Conservation (phyloP, 1,140 invertebrate genomes). For the Aradophagus sp. region DNA sequence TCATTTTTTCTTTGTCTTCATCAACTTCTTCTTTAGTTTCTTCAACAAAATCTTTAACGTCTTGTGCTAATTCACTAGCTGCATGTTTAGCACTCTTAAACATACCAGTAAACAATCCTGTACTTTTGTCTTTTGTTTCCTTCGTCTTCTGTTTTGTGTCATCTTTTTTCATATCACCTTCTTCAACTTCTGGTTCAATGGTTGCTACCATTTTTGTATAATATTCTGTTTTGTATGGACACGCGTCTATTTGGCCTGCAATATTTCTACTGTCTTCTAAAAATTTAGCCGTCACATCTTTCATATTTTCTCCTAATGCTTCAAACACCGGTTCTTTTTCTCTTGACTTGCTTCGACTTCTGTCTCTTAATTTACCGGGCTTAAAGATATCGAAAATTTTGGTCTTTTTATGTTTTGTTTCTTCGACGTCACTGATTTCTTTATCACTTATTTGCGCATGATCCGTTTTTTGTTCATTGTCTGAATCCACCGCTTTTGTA, state of each 20-base stretch:
- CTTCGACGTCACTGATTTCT: conserved; percentile 18
- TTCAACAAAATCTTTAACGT: conserved; percentile 49
- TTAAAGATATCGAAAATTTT: conserved; percentile 47
- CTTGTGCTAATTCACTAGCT: conserved; percentile 8
- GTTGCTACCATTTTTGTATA: conserved; percentile 35
- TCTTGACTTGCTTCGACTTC: conserved; percentile 45
- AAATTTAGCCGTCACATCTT: conserved; percentile 59
- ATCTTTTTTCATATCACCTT: conserved; percentile 16
- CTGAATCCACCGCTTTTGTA: too few relatives aligned
- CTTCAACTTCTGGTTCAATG: conserved; percentile 17
- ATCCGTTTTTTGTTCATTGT: too few relatives aligned
- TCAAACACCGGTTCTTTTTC: conserved; percentile 60
- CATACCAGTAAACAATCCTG: conserved; percentile 49
- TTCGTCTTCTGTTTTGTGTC: conserved; percentile 60
- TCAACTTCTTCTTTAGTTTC: conserved; percentile 51
- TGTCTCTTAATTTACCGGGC: conserved; percentile 22
- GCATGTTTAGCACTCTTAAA: too few relatives aligned
- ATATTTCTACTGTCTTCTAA: conserved; percentile 61
- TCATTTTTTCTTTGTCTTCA: conserved; percentile 49
- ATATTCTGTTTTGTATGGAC: conserved; percentile 58
- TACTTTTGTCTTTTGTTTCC: conserved; percentile 58
- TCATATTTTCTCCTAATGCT: conserved; percentile 51
- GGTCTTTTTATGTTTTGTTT: conserved; percentile 34
- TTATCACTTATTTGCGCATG: conserved; percentile 3
- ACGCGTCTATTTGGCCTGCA: conserved; percentile 55